These are phyloP conservation scores for Cephus sareptanus DNA, from an alignment of 2,888 invertebrate genomes.

Conservation along the genomic window DNA sequence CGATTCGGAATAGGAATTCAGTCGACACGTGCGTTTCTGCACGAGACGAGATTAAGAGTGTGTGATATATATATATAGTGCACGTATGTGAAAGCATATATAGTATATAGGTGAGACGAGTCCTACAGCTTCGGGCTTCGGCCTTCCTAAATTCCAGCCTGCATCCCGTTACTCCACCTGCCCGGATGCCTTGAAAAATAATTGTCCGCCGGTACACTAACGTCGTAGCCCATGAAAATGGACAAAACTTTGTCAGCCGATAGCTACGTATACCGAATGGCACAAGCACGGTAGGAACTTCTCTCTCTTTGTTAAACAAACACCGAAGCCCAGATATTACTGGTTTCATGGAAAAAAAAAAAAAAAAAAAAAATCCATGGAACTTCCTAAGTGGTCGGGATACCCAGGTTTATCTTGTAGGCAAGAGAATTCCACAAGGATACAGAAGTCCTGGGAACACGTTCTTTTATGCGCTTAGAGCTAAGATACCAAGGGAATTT, in stretches of 20 bases:
- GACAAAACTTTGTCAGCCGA: not conserved
- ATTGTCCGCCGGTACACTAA: not conserved
- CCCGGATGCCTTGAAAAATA: slow-evolving; percentile 4
- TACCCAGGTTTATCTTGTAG: not conserved
- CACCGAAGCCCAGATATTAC: not conserved
- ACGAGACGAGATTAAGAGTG: not conserved
- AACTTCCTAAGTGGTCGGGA: not conserved
- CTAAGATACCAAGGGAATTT: not conserved
- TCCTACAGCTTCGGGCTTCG: slow-evolving; percentile 10
- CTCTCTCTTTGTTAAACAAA: not conserved
- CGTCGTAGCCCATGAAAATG: not conserved
- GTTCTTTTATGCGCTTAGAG: not conserved
- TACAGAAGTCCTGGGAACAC: not conserved
- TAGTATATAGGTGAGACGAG: slow-evolving; percentile 2
- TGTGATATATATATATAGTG: not conserved
- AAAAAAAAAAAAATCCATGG: not conserved
- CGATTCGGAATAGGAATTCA: not conserved
- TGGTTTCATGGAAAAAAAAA: not conserved
- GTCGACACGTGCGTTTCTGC: not conserved
- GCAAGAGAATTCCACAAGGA: not conserved
- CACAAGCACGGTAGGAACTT: not conserved
- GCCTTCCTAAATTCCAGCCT: slow-evolving; percentile 43
- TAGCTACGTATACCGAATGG: not conserved
- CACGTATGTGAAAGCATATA: not conserved
- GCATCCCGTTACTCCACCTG: slow-evolving; percentile 42